Percentiles rank a stretch among this genome's conserved stretches.
Evolutionary conservation across 2,113 vertebrate genomes (phyloP).

Genomic region (Chionis minor): DNA sequence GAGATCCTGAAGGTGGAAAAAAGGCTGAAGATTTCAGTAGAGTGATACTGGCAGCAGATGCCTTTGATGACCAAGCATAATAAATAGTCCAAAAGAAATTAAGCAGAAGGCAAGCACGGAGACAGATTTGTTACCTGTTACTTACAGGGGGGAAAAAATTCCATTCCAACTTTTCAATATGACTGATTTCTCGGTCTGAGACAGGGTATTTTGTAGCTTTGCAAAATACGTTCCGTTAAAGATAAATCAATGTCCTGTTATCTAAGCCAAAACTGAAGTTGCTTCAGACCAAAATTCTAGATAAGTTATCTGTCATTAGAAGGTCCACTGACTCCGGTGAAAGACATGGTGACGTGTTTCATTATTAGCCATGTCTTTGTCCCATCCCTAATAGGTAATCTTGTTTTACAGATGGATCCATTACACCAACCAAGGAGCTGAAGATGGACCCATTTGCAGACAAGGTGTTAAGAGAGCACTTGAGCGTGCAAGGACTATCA

Average conservation of each 20-base stretch:
- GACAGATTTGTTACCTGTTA: neutral
- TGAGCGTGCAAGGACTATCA: neutral
- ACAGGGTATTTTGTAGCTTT: neutral
- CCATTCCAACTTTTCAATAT: neutral
- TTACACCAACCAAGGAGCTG: neutral
- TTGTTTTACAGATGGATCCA: neutral
- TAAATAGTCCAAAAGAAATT: neutral
- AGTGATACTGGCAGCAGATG: neutral
- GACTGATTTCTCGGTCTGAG: neutral
- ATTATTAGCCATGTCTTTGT: neutral
- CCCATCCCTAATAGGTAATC: neutral
- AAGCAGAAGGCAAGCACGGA: neutral
- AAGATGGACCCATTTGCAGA: neutral
- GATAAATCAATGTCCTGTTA: neutral
- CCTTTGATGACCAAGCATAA: neutral
- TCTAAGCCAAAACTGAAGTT: neutral
- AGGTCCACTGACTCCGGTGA: neutral
- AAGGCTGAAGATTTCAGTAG: neutral
- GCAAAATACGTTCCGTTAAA: neutral
- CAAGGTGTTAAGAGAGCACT: accelerated
- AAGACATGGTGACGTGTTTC: accelerated
- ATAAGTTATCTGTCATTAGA: neutral
- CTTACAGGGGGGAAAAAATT: neutral
- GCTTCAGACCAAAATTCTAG: neutral
- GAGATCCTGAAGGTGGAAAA: neutral